Conservation (phyloP, 1,140 invertebrate genomes). For the Cyrtorhinus lividipennis region DNA sequence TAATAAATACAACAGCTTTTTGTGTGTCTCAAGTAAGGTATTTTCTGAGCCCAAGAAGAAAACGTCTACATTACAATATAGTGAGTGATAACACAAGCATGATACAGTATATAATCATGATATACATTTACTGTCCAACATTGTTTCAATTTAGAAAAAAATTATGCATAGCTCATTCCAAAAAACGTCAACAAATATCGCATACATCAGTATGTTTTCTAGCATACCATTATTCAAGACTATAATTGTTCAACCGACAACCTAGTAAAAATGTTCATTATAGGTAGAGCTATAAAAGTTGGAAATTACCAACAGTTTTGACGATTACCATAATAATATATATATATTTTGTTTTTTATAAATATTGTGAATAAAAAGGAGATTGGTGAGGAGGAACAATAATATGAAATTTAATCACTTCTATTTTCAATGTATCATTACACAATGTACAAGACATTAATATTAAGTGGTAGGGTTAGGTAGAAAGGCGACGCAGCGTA, state of each 20-base stretch:
- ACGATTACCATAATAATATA: background rate
- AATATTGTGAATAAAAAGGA: constrained; percentile 10
- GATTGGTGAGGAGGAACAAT: constrained; percentile 5
- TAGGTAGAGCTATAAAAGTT: background rate
- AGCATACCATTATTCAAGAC: background rate
- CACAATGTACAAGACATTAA: constrained; percentile 8
- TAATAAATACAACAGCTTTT: constrained; percentile 10
- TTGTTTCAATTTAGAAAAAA: too few species aligned
- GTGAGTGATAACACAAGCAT: background rate
- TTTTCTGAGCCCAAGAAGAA: constrained; percentile 6
- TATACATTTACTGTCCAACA: too few species aligned
- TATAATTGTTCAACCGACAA: background rate
- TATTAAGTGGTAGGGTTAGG: background rate
- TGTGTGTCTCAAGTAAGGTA: background rate
- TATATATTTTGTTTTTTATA: background rate
- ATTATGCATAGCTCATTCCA: too few species aligned
- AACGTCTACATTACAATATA: background rate
- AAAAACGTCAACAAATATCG: too few species aligned
- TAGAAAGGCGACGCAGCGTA: background rate
- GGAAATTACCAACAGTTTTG: background rate
- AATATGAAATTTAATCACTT: background rate
- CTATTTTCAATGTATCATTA: constrained; percentile 1
- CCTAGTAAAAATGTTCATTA: background rate
- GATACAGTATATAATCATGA: background rate
- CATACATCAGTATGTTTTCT: too few species aligned